Percentiles rank a stretch among this genome's conserved stretches.
These are phyloP conservation scores for Plectrocnemia conspersa DNA, from an alignment of 1,140 invertebrate species.

Conservation along the genomic window DNA sequence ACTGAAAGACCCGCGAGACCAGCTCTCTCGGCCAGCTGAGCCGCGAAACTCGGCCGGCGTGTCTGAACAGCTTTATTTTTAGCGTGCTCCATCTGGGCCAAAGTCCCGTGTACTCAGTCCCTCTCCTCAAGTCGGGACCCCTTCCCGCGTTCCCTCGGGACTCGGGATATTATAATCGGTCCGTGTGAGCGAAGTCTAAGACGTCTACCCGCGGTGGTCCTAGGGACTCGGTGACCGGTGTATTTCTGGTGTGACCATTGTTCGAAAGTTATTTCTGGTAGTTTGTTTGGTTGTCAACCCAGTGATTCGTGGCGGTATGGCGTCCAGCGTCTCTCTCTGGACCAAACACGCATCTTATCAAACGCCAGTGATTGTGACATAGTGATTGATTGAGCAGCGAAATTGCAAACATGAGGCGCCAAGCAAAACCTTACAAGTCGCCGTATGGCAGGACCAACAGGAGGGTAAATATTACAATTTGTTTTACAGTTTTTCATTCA, in stretches of 20 bases:
- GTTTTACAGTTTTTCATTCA: no score
- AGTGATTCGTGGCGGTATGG: not conserved
- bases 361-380: no score
- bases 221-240: no score
- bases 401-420: conserved; percentile 29
- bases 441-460: conserved; percentile 27
- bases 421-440: conserved; percentile 20
- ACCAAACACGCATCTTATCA: no score
- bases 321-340: not conserved
- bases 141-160: not conserved
- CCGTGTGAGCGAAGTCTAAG: not conserved
- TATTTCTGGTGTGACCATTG: conserved; percentile 4
- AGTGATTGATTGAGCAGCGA: no score
- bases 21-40: conserved; percentile 16
- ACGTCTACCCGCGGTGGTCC: not conserved
- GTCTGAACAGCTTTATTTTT: conserved; percentile 20
- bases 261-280: conserved; percentile 4
- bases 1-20: not conserved
- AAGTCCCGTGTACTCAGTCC: conserved; percentile 15
- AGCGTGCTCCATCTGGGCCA: conserved; percentile 28
- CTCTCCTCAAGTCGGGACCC: not conserved
- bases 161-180: not conserved
- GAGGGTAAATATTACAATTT: conserved; percentile 20
- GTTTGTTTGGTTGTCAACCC: not conserved
- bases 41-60: conserved; percentile 22